Base-by-base conservation (phyloP, 2,797 vertebrate genomes). In the Emys orbicularis region DNA sequence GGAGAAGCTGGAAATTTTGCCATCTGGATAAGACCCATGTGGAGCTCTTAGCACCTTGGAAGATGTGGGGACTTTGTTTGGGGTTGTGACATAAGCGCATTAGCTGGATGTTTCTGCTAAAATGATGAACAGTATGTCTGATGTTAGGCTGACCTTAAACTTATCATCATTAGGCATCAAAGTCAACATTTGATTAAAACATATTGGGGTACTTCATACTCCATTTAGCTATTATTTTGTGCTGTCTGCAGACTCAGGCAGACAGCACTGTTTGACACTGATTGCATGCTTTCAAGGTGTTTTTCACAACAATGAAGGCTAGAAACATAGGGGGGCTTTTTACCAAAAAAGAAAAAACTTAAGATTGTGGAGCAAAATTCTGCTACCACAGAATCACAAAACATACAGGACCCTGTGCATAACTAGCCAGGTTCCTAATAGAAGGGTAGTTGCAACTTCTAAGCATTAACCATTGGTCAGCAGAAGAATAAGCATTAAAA, bases 271-370 rank as follows among this genome's bases (percentile, higher is more conserved):
- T 80, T 6, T 92, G 89, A 81, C 19, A 81, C 12, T 21, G 68
- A 15, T 34, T 94, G 13, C 3, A 90, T 91, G 12, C 4, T 15
- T 91, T 89, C 74, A 53, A 0, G 84, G 52, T 77, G 12, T 16
- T 95, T 95, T 90, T 91, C 72, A 87, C n/a, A 87, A 19, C 52
- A 90, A 23, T 37, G 37, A 83, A 94, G 37, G n/a, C 68, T 72
- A 41, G 68, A 72, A 72, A 72, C 19, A 23, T 72, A 3, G 59
- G 31, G 31, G 6, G 31, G 12, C 10, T 13, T 59, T 59, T 61
- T 34, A 16, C 31, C 31, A 2, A 10, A 72, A 77, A 47, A 13
- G 25, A 47, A 77, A 77, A 77, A 77, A 6, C 44, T 18, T 49
- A 77, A 77, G 74, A 31, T 8, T 31, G 8, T 49, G 25, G 13